Conservation (phyloP, 2,113 vertebrate species). For the Carassius gibelio region DNA sequence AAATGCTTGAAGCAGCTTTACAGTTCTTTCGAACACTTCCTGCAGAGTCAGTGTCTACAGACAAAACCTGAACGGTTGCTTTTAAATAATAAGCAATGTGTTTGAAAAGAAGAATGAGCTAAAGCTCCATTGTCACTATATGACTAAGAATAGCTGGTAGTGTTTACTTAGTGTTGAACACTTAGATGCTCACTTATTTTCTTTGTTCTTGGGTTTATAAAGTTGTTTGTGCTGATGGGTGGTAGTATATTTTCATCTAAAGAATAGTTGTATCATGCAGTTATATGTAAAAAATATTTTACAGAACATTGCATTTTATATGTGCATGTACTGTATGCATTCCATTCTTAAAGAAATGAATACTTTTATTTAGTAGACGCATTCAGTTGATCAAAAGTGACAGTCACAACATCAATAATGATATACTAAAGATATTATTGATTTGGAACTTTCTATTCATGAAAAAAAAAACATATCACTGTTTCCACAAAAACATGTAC, state of each 20-base stretch:
- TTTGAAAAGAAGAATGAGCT: background rate
- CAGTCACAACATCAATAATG: background rate
- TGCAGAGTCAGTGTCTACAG: too few relatives aligned
- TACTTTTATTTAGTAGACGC: background rate
- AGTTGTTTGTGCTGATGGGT: constrained; percentile 1
- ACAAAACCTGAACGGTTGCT: background rate
- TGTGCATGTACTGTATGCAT: background rate
- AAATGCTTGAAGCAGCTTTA: background rate
- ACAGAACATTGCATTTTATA: background rate
- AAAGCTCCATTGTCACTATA: background rate
- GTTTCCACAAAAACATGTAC: background rate
- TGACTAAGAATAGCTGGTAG: background rate
- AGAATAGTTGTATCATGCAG: background rate
- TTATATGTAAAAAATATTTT: background rate
- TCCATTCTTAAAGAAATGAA: background rate
- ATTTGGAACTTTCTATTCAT: background rate
- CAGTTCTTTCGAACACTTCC: background rate
- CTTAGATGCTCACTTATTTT: background rate
- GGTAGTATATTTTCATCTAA: background rate
- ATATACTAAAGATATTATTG: background rate
- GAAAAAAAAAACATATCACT: background rate
- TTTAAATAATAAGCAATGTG: background rate
- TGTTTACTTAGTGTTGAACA: background rate
- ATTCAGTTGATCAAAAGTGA: background rate
- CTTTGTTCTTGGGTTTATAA: background rate